These are phyloP conservation scores for Molossus molossus DNA, from an alignment of 2,797 vertebrate species.

Conservation along the genomic window DNA sequence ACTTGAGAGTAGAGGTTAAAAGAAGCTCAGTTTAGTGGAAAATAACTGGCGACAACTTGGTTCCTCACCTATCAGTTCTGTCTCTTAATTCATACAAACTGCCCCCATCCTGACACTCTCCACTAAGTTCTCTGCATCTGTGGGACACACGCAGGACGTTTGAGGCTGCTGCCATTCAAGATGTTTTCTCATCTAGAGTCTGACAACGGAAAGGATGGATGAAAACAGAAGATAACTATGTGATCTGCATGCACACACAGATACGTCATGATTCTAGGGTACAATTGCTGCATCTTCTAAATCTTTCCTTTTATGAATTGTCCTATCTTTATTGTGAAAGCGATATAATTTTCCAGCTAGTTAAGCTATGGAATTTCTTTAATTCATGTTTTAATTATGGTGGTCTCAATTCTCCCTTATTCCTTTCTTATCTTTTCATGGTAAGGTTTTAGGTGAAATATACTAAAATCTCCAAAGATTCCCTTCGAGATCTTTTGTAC, in stretches of 20 bases:
- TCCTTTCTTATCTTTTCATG: neutral
- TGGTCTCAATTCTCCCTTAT: conserved; percentile 65
- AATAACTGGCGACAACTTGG: neutral
- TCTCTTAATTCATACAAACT: neutral
- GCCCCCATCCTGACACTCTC: neutral
- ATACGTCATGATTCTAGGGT: neutral
- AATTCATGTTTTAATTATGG: conserved; percentile 62
- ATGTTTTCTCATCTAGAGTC: neutral
- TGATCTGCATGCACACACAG: neutral
- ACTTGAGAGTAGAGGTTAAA: neutral
- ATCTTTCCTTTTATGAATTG: neutral
- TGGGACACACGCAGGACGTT: neutral
- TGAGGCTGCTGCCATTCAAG: neutral
- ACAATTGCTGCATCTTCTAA: neutral
- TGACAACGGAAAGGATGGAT: neutral
- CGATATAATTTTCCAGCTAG: conserved; percentile 74
- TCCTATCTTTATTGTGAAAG: neutral
- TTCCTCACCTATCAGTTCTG: neutral
- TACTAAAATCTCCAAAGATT: conserved; percentile 65
- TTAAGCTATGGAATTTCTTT: neutral
- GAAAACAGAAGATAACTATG: neutral
- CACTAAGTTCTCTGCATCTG: neutral
- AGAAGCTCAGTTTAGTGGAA: neutral
- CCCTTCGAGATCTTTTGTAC: conserved; percentile 44
- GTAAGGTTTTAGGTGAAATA: conserved; percentile 15